Base-by-base conservation (phyloP, 2,888 invertebrate species). In the Unio pictorum region DNA sequence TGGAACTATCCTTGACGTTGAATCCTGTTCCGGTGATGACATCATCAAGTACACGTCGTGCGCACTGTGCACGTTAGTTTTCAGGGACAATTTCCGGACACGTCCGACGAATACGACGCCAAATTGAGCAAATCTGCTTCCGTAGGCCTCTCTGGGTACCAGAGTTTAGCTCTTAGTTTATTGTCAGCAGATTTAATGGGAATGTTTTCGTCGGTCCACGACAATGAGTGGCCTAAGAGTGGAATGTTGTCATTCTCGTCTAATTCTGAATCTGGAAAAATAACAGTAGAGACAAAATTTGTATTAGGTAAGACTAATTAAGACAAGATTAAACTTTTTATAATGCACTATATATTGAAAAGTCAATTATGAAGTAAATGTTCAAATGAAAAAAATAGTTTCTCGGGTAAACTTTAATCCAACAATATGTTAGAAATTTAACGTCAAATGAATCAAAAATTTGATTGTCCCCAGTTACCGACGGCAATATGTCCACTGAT, bases 81-180 rank as follows among this genome's bases (percentile, higher is more conserved):
- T 45, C 45, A 45, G 11, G 45, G 45, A 15, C 45, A 45, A 45
- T 45, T 45, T 45, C 45, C 45, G 11, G 45, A 45, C 45, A 45
- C 45, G 62, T 75, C 74, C 18, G 58, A 68, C 4, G 80, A 67
- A 66, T 76, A 82, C n/a, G 68, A 75, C 6, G 81, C 74, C n/a
- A 85, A 68, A 59, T 83, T 84, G 34, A 84, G 73, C 6, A 86
- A 62, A 66, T 86, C 86, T 4, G 81, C 75, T 26, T 81, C 85
- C 5, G 77, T 84, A 6, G 85, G 84, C 17, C 69, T 75, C 67
- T 82, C 79, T 7, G 97, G 97, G 1, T 95, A 93, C 97, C 97
- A 97, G 15, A 96, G 94, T 90, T 96, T 96, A 71, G 97, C 97
- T 85, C 94, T 95, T 90, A 96, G 93, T 64, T 94, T 94, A 68